Base-by-base conservation (phyloP, 2,888 invertebrate genomes). In the Folsomia candida region DNA sequence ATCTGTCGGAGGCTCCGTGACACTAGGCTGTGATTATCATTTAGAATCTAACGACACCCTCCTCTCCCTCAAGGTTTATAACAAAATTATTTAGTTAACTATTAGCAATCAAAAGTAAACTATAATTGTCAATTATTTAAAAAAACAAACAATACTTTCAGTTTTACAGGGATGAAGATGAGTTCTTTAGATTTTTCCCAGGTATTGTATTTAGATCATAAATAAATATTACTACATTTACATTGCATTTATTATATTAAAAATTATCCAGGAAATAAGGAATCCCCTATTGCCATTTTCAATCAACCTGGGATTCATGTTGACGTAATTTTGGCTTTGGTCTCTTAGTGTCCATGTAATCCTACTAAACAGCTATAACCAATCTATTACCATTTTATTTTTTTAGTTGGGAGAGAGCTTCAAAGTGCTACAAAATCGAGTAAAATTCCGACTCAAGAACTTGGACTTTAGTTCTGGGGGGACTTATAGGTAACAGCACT, bases 121-220 rank as follows among this genome's bases (percentile, higher is more conserved):
- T 37, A 37, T 9, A 37, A 4, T 37, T 37, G 37, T 37, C 6
- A 37, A 37, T 9, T 37, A 9, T 37, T 14, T 37, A 37, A 37
- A 37, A 9, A 37, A 37, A 37, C 37, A 37, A n/a, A n/a, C n/a
- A n/a, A n/a, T n/a, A n/a, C n/a, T n/a, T n/a, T n/a, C n/a, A 69
- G 68, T 65, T 72, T n/a, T n/a, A 71, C 64, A 68, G 69, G 51
- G 69, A 74, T 59, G 54, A n/a, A 37, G 14, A 74, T 60, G 71
- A 71, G 57, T 69, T 74, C 60, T 69, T 67, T 51, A 60, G 69
- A 22, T 74, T 60, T 27, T 68, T 47, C 51, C 74, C 74, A n/a
- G n/a, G n/a, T n/a, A n/a, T n/a, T n/a, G n/a, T n/a, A n/a, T n/a
- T n/a, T n/a, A n/a, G n/a, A n/a, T n/a, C n/a, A n/a, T n/a, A n/a